Base-by-base conservation (phyloP, 2,797 vertebrate genomes). In the Hippocampus kuda region DNA sequence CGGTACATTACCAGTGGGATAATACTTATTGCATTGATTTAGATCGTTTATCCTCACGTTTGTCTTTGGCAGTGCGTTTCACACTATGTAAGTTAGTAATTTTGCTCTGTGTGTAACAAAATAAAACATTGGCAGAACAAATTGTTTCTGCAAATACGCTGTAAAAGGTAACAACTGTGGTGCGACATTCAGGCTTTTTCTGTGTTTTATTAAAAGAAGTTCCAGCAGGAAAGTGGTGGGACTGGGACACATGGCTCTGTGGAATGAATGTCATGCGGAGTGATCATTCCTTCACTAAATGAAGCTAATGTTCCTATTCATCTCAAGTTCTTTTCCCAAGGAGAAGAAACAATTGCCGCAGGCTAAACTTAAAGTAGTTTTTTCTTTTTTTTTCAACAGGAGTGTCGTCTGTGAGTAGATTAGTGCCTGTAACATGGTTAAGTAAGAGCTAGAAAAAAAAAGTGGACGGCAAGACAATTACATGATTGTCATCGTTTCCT, bases 251-350 rank as follows among this genome's bases (percentile, higher is more conserved):
- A 66, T 71, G 68, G 30, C 15, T 61, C 66, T 70, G 70, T 70
- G 34, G 22, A 75, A 75, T 68, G 38, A 38, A 74, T 73, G 61
- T 84, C 80, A 77, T 72, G 69, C 74, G 74, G 41, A 44, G 65
- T 70, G 72, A 70, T 27, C 75, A 9, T 54, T 61, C 65, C 51
- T n/a, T 71, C 24, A 20, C 61, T 20, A 38, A 44, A 62, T 62
- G 34, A 22, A 41, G 18, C 34, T n/a, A 24, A 64, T 64, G 41
- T 44, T 60, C 8, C 44, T 22, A 62, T 57, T 64, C 68, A 79
- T 75, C 51, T 48, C 70, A 75, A 70, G 65, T 74, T 61, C 69
- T 72, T 34, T 61, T 44, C 65, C 70, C 30, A 66, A 30, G 20
- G 4, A 49, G 65, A 34, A 38, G 20, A 62, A 34, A 41, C 16